Evolutionary conservation across 2,888 invertebrate species (phyloP), one percentile per base, ranked within the genome.

Genomic region (Caenorhabditis zanzibari): DNA sequence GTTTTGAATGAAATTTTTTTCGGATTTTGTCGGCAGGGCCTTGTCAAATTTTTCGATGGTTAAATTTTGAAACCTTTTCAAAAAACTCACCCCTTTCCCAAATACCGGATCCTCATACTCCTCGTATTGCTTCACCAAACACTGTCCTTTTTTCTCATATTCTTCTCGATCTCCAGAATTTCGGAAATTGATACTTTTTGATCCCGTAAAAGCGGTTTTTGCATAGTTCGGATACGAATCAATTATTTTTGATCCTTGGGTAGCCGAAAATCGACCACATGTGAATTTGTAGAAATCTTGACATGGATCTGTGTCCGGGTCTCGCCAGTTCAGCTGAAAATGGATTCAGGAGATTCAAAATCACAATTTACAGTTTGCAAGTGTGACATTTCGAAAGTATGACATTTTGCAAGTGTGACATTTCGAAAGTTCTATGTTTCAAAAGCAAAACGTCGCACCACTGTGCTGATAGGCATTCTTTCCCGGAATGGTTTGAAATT

Each of bases 221-320:
- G 56, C 28, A 16, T 16, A 56, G 5, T 56, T 56, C 32, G 56
- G 32, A 28, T 24, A 54, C 3, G 22, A 12, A 26, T 49, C 58
- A 4, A 58, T 32, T 0, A 32, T 14, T 14, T 26, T 10, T 16
- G n/a, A 4, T n/a, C 32, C 49, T 9, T 3, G 28, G 1, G 16
- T 32, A 1, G n/a, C 58, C 7, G 63, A 47, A 24, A n/a, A 89
- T 58, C 59, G 24, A 16, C 88, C 88, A 72, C 90, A 90, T 7
- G 89, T 87, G 74, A 84, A 88, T 44, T 87, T 82, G 77, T 82
- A 88, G 79, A 90, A 90, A 69, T 90, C 82, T 9, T 86, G 83
- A 68, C 90, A 90, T 19, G 90, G 90, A 56, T 90, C 86, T 24
- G 83, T 84, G 4, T 85, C 24, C 10, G 35, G 10, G 6, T 66